Evolutionary conservation across 1,140 invertebrate genomes (phyloP), one percentile per base, ranked within the genome.

Genomic region (Temnothorax longispinosus): DNA sequence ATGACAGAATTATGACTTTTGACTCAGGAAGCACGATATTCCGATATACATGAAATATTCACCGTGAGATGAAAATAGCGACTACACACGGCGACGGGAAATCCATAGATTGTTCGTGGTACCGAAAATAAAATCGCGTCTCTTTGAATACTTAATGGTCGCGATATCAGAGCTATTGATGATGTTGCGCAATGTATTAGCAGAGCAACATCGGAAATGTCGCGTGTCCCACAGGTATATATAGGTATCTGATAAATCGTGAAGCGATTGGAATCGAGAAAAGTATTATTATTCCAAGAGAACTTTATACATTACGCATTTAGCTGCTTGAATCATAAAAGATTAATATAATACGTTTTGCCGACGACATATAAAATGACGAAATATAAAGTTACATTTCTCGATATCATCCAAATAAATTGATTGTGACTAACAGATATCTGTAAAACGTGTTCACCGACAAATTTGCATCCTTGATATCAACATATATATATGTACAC

Each of bases 61-160:
- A 47, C 0, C 54, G 41, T 13, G 69, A 11, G 41, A 60, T 60
- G 69, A 32, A n/a, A 75, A 58, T 50, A 74, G 41, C 18, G 32
- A 21, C 52, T 8, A 60, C 21, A 27, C 2, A 52, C 18, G 1
- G 27, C n/a, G 80, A 74, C 18, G n/a, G 27, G 3, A 82, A 74
- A 50, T 84, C 27, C 6, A 60, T 47, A 44, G 78, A 44, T 38
- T 69, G 18, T 58, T 71, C 10, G 8, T 8, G 50, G 21, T 58
- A 58, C 7, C 52, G 6, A 60, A 47, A 84, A 74, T 84, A 84
- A 84, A 74, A 84, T 74, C 69, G 54, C 13, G 15, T 27, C 38
- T 60, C 38, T 58, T 81, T 35, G 15, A 71, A 81, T 80, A 54
- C n/a, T 80, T 69, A 69, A 80, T 80, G n/a, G 10, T 80, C n/a